Percentiles rank a stretch among this genome's conserved stretches.
Conservation (phyloP, 2,113 vertebrate species). For the Strigops habroptila region DNA sequence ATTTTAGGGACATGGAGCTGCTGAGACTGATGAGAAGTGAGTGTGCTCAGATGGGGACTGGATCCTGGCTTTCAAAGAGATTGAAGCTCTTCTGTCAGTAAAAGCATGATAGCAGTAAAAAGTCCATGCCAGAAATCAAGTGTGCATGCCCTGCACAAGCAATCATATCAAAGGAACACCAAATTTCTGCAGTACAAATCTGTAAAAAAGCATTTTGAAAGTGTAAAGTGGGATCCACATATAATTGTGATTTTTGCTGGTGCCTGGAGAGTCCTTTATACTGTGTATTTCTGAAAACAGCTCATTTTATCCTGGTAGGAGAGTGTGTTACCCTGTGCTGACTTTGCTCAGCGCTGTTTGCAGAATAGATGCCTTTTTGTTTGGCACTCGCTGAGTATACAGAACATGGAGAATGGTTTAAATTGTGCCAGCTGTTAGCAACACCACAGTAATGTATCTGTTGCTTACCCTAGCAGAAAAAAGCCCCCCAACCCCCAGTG, state of each 20-base stretch:
- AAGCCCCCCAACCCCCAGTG: rapidly evolving
- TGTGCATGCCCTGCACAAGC: not conserved
- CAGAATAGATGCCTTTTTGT: not conserved
- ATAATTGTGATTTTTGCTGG: not conserved
- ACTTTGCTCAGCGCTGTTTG: not conserved
- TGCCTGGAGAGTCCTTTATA: not conserved
- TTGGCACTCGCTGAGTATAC: not conserved
- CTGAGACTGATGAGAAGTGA: not conserved
- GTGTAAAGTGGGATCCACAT: not conserved
- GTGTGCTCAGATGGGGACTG: not conserved
- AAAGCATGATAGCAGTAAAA: not conserved
- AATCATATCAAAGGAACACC: not conserved
- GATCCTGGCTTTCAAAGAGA: not conserved
- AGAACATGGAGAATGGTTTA: not conserved
- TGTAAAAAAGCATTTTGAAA: not conserved
- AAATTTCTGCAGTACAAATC: not conserved
- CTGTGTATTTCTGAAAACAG: not conserved
- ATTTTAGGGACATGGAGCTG: not conserved
- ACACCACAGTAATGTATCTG: not conserved
- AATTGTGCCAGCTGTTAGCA: not conserved
- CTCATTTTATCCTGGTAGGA: not conserved
- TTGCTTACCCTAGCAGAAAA: not conserved
- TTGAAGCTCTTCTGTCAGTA: not conserved
- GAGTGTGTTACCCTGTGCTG: not conserved
- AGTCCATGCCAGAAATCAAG: not conserved